Evolutionary conservation across 2,888 invertebrate genomes (phyloP).

Genomic region (Orthonychiurus folsomi): DNA sequence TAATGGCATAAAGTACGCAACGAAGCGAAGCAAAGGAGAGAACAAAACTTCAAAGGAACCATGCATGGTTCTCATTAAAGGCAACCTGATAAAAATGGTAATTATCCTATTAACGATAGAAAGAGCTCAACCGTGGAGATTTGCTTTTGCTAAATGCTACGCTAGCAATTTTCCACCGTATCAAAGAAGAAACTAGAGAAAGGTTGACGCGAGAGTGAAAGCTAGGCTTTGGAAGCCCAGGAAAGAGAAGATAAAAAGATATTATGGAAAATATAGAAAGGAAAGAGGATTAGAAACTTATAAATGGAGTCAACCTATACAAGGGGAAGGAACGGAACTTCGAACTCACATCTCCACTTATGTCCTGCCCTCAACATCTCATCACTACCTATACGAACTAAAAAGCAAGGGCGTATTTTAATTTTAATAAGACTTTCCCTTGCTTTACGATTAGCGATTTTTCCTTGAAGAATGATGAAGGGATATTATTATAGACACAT

Average conservation of each 20-base stretch:
- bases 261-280: background rate
- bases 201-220: background rate
- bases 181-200: background rate
- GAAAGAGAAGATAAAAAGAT: background rate
- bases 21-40: background rate
- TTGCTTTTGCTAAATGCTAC: background rate
- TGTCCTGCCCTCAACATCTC: too few relatives aligned
- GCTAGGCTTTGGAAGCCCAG: too few relatives aligned
- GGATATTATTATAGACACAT: background rate
- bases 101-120: too few relatives aligned
- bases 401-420: too few relatives aligned
- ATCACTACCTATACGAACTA: too few relatives aligned
- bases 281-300: slow-evolving; percentile 1
- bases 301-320: too few relatives aligned
- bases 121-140: too few relatives aligned
- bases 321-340: too few relatives aligned
- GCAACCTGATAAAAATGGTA: too few relatives aligned
- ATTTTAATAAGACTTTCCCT: background rate
- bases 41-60: too few relatives aligned
- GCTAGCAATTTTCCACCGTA: background rate
- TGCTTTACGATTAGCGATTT: background rate
- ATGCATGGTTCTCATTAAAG: too few relatives aligned
- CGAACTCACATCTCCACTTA: too few relatives aligned
- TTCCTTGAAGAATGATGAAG: background rate
- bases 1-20: background rate